A percentile compares a stretch with the other conserved stretches of the same genome.
phyloP scores from a whole-genome alignment of 2,113 vertebrate genomes.

The Dinomys branickii region DNA sequence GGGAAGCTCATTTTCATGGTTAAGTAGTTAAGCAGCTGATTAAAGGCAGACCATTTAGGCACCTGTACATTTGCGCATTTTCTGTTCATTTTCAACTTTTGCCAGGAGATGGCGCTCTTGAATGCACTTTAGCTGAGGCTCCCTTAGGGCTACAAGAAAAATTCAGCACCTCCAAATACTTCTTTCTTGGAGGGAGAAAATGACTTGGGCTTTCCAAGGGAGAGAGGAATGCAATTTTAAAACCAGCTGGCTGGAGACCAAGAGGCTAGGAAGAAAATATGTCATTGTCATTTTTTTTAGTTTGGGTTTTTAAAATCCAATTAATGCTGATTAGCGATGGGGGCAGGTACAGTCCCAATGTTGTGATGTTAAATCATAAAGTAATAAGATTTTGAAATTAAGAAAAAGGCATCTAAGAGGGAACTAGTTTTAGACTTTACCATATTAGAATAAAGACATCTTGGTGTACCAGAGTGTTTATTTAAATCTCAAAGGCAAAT shows the following conservation, averaged over 20 bases:
- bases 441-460: constrained; percentile 15
- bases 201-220: constrained; percentile 42
- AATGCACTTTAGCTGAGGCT: constrained; percentile 27
- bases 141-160: neutral
- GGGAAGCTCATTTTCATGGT: constrained; percentile 77
- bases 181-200: constrained; percentile 50
- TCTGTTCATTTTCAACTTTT: constrained; percentile 42
- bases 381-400: constrained; percentile 1
- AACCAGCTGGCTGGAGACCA: constrained; percentile 54
- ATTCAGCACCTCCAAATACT: constrained; percentile 36
- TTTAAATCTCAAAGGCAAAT: neutral
- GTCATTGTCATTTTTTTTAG: constrained; percentile 22
- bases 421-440: neutral
- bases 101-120: constrained; percentile 73
- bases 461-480: neutral
- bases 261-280: constrained; percentile 59
- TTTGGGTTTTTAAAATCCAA: constrained; percentile 60
- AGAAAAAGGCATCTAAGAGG: neutral
- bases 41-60: constrained; percentile 72
- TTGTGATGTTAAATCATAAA: constrained; percentile 29
- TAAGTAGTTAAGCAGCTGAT: constrained; percentile 78
- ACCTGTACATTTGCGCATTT: constrained; percentile 52
- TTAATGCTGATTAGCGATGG: constrained; percentile 36
- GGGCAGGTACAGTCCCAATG: neutral
- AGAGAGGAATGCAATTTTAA: constrained; percentile 56